A percentile compares a stretch with the other conserved stretches of the same genome.
phyloP scores from a whole-genome alignment of 2,888 invertebrate genomes.

The Epirrhoe alternata region DNA sequence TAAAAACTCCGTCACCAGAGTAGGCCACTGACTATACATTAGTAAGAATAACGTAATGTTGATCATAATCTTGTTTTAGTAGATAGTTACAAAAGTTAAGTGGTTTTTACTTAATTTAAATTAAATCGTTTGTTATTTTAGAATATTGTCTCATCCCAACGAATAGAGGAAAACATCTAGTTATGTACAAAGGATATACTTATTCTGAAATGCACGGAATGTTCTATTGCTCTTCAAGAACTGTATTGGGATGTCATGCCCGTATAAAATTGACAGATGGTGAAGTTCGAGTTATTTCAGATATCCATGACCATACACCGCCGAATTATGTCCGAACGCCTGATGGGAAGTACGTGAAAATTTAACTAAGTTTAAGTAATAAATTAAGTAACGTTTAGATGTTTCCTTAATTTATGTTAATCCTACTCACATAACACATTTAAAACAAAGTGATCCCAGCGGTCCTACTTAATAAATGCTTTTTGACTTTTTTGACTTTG shows the following conservation, averaged over 20 bases:
- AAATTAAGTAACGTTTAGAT: neutral
- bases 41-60: no score
- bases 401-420: no score
- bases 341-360: neutral
- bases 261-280: constrained; percentile 12
- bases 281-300: neutral
- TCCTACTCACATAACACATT: no score
- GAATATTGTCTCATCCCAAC: constrained; percentile 47
- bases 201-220: constrained; percentile 35
- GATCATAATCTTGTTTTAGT: no score
- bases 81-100: no score
- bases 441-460: no score
- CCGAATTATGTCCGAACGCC: neutral
- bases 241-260: constrained; percentile 9
- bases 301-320: neutral
- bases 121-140: constrained; percentile 36
- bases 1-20: no score
- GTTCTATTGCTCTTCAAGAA: constrained; percentile 26
- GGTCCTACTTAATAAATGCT: no score
- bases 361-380: neutral
- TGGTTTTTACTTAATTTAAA: no score
- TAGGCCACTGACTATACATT: no score
- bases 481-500: no score
- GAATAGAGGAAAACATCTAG: constrained; percentile 43
- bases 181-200: constrained; percentile 51